Base-by-base conservation (phyloP, 2,888 invertebrate genomes). In the Platypus cylindrus region DNA sequence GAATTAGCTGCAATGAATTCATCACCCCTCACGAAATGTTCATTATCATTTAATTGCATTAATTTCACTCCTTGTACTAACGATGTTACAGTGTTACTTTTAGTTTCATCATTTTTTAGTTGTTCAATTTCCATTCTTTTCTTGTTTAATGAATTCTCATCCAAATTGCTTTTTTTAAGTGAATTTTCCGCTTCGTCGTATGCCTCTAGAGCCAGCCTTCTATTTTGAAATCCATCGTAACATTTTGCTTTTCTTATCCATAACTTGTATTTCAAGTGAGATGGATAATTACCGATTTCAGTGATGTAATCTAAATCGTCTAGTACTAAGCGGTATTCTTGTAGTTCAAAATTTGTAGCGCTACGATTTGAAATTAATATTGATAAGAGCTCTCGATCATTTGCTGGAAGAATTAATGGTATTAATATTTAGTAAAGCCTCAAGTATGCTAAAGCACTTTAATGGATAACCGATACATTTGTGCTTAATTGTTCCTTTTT, bases 341-440 rank as follows among this genome's bases (percentile, higher is more conserved):
- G 65, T 55, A 84, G 57, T 50, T 84, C 81, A 51, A 78, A 81
- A 22, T 84, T 65, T 0, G 79, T 71, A 1, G 87, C 87, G 17
- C 87, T 86, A 7, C 87, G 71, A 57, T 87, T 89, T 1, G 83
- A 85, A 45, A 79, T 64, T 3, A 81, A 65, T 24, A 85, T 72
- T 0, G 81, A 67, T 3, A 78, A 56, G 34, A 82, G 75, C 45
- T 55, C 54, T 43, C 47, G 43, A 3, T 46, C 42, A 29, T 65
- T 62, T 39, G 60, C 76, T 77, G 34, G 30, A 52, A 51, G 33
- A 23, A 26, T 11, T 17, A 29, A 29, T 14, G 11, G 9, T 29
- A 16, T 5, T 33, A 30, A 8, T 17, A 22, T 32, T 2, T 17
- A 24, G 7, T 5, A 5, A 25, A 9, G 12, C 25, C 7, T 11